These are phyloP conservation scores for Wiebesia pumilae DNA, from an alignment of 1,140 invertebrate species.

Conservation along the genomic window DNA sequence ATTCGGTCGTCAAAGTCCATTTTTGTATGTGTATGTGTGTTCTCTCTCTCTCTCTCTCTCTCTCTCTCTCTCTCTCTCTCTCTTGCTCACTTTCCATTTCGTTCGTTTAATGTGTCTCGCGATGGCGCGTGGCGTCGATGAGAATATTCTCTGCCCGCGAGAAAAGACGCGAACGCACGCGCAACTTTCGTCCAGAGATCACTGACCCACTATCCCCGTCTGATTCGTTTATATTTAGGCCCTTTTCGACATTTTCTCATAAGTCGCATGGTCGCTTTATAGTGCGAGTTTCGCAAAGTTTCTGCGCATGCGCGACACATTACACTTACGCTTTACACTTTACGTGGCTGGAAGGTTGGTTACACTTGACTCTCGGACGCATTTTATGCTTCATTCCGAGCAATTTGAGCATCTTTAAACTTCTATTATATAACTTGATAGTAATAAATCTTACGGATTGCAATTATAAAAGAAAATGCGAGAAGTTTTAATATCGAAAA, in stretches of 20 bases:
- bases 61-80: neutral
- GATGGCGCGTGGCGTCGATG: constrained; percentile 60
- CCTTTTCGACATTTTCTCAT: constrained; percentile 50
- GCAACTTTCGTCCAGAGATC: constrained; percentile 68
- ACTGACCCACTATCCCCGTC: constrained; percentile 69
- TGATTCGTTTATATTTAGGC: constrained; percentile 59
- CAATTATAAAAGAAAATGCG: neutral
- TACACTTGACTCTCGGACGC: too few species aligned
- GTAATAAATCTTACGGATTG: neutral
- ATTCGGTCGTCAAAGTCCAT: constrained; percentile 30
- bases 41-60: constrained; percentile 1
- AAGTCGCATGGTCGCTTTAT: neutral
- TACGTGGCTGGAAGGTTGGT: too few species aligned
- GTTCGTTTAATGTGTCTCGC: constrained; percentile 47
- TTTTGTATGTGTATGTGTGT: too few species aligned
- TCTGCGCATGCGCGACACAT: neutral
- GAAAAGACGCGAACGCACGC: constrained; percentile 34
- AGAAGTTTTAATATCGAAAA: neutral
- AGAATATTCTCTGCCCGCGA: constrained; percentile 60
- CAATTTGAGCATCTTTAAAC: neutral
- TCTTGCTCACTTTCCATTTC: neutral
- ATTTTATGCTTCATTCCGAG: neutral
- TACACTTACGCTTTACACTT: too few species aligned
- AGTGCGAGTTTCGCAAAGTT: constrained; percentile 34
- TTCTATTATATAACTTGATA: neutral